Percentiles rank a stretch among this genome's conserved stretches.
These are phyloP conservation scores for Cephalopholis sonnerati DNA, from an alignment of 2,113 vertebrate genomes.

Conservation along the genomic window DNA sequence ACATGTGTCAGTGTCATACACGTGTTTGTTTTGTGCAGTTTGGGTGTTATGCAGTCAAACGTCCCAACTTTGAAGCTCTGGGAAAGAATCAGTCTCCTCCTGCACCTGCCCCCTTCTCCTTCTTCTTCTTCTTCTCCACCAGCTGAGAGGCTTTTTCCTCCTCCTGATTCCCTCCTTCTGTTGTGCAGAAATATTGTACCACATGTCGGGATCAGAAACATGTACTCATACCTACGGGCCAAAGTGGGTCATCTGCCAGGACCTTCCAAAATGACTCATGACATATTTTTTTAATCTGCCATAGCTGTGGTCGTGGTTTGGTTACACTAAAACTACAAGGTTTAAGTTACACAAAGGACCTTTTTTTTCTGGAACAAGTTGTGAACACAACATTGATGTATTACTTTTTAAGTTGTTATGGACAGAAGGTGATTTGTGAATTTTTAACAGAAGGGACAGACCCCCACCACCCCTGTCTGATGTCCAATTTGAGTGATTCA, in stretches of 20 bases:
- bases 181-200: not conserved
- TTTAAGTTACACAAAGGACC: not conserved
- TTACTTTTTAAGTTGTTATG: not conserved
- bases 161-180: conserved; percentile 22
- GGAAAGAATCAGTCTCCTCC: conserved; percentile 61
- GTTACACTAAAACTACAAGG: conserved; percentile 8
- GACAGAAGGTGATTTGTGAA: too few relatives aligned
- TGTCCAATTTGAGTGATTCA: too few relatives aligned
- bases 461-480: too few relatives aligned
- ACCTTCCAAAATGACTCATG: conserved; percentile 34
- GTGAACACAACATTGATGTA: not conserved
- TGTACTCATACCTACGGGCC: conserved; percentile 1
- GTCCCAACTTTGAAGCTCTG: conserved; percentile 74
- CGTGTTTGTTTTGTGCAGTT: conserved; percentile 63
- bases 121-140: not conserved
- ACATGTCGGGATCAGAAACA: conserved; percentile 8
- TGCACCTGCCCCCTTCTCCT: conserved; percentile 66
- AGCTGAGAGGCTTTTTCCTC: conserved; percentile 22
- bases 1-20: conserved; percentile 6
- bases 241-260: conserved; percentile 45
- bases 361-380: not conserved
- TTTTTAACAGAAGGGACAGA: too few relatives aligned
- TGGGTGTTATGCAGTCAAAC: conserved; percentile 47
- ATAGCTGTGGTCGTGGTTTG: conserved; percentile 31
- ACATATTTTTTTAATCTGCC: not conserved